phyloP scores from a whole-genome alignment of 2,113 vertebrate species.

The Patagioenas fasciata region DNA sequence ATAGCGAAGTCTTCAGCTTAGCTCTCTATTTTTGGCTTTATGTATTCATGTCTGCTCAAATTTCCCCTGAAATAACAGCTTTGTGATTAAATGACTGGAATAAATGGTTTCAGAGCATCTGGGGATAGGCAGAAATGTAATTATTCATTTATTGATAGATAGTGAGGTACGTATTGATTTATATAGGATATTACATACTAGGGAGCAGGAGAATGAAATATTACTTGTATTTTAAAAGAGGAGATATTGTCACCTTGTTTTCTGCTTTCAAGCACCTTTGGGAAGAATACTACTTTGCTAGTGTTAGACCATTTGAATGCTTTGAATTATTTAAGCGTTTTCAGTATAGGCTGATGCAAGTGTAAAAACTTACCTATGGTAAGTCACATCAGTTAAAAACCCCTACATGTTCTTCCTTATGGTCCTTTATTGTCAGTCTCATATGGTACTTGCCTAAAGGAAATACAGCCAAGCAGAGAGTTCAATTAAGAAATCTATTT shows the following conservation, averaged over 20 bases:
- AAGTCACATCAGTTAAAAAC: neutral
- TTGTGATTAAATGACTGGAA: constrained; percentile 42
- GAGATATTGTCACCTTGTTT: constrained; percentile 8
- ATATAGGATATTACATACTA: constrained; percentile 1
- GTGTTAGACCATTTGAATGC: neutral
- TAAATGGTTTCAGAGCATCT: neutral
- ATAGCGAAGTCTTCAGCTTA: neutral
- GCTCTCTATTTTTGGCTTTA: constrained; percentile 23
- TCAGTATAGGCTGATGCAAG: neutral
- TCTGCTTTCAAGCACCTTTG: neutral
- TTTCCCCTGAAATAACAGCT: constrained; percentile 41
- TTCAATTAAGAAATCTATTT: neutral
- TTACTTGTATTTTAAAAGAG: neutral
- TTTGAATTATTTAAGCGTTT: constrained; percentile 50
- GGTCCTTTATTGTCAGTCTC: neutral
- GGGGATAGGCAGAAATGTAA: constrained; percentile 27
- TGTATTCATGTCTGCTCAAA: constrained; percentile 5
- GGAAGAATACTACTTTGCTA: neutral
- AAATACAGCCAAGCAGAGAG: neutral
- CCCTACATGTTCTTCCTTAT: neutral
- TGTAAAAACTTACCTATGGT: neutral
- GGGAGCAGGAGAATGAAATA: neutral
- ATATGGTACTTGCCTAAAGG: neutral
- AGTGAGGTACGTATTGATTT: constrained; percentile 22
- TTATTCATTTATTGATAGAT: constrained; percentile 50